Conservation (phyloP, 1,140 invertebrate species). For the Caenorhabditis inopinata region DNA sequence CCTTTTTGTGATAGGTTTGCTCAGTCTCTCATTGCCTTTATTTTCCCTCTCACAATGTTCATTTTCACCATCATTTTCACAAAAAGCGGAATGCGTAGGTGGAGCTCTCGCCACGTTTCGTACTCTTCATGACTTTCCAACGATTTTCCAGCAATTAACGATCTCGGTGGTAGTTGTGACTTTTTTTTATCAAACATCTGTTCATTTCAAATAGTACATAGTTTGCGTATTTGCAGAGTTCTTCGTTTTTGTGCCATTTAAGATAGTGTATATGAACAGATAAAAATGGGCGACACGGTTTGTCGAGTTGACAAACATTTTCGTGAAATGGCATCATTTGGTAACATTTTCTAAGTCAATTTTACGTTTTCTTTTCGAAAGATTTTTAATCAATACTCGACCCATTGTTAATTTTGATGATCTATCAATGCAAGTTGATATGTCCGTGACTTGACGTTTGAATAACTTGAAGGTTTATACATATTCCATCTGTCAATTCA, state of each 20-base stretch:
- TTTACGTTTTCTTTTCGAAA: background rate
- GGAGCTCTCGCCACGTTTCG: too few relatives aligned
- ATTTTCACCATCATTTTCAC: background rate
- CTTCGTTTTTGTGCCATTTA: background rate
- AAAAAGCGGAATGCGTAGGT: background rate
- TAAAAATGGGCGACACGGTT: slow-evolving; percentile 18
- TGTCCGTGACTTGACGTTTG: too few relatives aligned
- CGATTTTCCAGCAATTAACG: too few relatives aligned
- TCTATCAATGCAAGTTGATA: too few relatives aligned
- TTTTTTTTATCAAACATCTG: background rate
- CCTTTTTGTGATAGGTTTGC: slow-evolving; percentile 20
- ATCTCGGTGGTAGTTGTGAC: background rate
- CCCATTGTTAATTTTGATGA: too few relatives aligned
- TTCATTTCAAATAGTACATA: background rate
- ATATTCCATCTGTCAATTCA: too few relatives aligned
- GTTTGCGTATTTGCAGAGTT: background rate
- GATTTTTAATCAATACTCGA: background rate
- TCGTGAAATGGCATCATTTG: background rate
- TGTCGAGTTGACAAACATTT: slow-evolving; percentile 13
- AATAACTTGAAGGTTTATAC: too few relatives aligned
- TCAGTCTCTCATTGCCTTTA: background rate
- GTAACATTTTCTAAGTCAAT: too few relatives aligned
- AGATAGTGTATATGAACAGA: background rate
- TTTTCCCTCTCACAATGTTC: background rate
- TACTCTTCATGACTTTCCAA: too few relatives aligned